Percentiles rank a stretch among this genome's conserved stretches.
Conservation (phyloP, 1,140 invertebrate species). For the Harlomillsia oculata region DNA sequence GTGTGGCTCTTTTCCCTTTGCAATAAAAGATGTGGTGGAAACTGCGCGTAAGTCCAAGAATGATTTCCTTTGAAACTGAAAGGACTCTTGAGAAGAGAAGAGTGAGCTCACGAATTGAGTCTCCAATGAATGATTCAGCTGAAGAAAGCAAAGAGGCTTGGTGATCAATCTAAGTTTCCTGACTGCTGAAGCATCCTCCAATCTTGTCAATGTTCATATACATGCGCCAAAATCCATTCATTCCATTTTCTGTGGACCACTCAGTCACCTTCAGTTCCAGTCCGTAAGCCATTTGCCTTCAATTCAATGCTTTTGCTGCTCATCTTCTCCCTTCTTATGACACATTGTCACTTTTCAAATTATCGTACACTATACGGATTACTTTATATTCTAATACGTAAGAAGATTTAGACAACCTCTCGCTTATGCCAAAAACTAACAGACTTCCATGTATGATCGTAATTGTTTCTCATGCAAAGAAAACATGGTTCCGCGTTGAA, state of each 20-base stretch:
- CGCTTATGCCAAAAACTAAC: too few species aligned
- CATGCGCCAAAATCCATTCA: slow-evolving; percentile 6
- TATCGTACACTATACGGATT: too few species aligned
- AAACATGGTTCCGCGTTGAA: too few species aligned
- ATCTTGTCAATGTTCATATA: slow-evolving; percentile 4
- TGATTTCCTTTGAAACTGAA: slow-evolving; percentile 5
- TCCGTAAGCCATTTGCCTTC: not conserved
- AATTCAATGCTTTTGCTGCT: not conserved
- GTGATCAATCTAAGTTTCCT: slow-evolving; percentile 14
- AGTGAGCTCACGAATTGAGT: not conserved
- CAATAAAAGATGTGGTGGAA: slow-evolving; percentile 15
- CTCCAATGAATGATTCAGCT: slow-evolving; percentile 8
- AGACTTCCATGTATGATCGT: too few species aligned
- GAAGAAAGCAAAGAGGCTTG: slow-evolving; percentile 10
- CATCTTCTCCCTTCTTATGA: not conserved
- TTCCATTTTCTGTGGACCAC: not conserved
- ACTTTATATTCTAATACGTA: too few species aligned
- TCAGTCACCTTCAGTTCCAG: not conserved
- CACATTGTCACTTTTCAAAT: not conserved
- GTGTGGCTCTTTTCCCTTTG: not conserved
- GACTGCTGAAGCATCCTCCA: slow-evolving; percentile 9
- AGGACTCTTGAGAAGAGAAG: not conserved
- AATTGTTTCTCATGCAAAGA: too few species aligned
- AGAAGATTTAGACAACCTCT: too few species aligned
- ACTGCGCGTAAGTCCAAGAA: slow-evolving; percentile 2